Conservation (phyloP, 2,113 vertebrate genomes). For the Megaceryle maxima region DNA sequence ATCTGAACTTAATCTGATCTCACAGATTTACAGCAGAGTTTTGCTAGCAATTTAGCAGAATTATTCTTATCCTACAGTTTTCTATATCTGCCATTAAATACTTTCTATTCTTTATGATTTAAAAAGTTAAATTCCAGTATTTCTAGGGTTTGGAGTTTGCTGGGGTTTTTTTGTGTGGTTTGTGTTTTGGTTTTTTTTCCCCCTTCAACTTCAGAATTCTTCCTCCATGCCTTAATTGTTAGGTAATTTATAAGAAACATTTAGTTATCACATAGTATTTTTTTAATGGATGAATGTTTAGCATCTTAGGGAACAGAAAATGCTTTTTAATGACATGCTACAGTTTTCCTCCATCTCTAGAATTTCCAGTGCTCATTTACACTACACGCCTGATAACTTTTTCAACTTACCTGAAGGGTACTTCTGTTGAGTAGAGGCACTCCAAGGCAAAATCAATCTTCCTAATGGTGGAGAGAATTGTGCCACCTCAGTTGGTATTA, state of each 20-base stretch:
- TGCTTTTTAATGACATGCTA: not conserved
- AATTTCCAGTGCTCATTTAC: constrained; percentile 55
- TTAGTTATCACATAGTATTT: not conserved
- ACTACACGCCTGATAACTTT: constrained; percentile 49
- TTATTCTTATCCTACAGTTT: not conserved
- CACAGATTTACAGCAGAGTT: not conserved
- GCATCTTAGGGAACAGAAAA: not conserved
- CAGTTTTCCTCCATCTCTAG: constrained; percentile 8
- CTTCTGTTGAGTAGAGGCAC: constrained; percentile 53
- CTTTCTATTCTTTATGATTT: not conserved
- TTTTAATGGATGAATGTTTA: not conserved
- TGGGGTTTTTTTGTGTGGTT: not conserved
- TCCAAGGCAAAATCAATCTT: constrained; percentile 69
- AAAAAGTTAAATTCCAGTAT: not conserved
- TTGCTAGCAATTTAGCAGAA: not conserved
- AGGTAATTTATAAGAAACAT: not conserved
- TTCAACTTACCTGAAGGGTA: constrained; percentile 60
- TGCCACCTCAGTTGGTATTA: constrained; percentile 43
- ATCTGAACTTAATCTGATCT: not conserved
- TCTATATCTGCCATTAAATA: not conserved
- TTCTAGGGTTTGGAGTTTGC: not conserved
- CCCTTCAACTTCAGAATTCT: not conserved
- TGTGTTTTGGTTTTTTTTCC: not conserved
- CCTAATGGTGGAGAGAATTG: constrained; percentile 45
- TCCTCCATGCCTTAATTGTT: not conserved